Conservation (phyloP, 2,888 invertebrate genomes). For the Meghimatium bilineatum region DNA sequence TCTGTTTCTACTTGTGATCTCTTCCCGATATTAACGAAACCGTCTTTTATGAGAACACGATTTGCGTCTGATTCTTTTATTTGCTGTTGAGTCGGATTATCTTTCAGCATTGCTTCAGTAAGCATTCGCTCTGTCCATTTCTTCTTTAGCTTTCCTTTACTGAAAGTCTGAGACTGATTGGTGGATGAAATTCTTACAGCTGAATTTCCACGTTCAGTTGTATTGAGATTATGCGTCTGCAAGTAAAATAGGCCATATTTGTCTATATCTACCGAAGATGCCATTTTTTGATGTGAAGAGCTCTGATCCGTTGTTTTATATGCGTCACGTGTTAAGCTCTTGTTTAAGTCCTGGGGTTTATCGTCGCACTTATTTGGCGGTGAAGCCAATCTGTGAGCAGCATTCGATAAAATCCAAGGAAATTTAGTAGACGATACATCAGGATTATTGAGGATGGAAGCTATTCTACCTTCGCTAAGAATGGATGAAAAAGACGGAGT, state of each 20-base stretch:
- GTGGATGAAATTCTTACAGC: neutral
- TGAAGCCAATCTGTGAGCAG: neutral
- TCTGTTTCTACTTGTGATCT: neutral
- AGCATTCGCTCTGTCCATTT: slow-evolving; percentile 46
- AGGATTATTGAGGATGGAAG: slow-evolving; percentile 13
- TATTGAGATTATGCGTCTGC: neutral
- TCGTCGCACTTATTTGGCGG: neutral
- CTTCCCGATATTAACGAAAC: neutral
- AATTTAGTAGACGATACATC: neutral
- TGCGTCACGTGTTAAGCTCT: neutral
- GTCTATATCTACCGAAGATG: neutral
- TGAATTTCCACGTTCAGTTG: neutral
- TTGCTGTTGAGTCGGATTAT: slow-evolving; percentile 5
- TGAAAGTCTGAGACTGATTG: neutral
- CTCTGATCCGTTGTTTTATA: neutral
- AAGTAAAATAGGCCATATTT: neutral
- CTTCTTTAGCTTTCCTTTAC: slow-evolving; percentile 44
- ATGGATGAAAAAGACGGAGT: neutral
- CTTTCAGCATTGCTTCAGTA: slow-evolving; percentile 27
- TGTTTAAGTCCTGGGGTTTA: neutral
- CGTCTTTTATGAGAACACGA: too few species aligned
- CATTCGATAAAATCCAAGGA: neutral
- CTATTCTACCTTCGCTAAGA: slow-evolving; percentile 27
- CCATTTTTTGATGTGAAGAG: neutral
- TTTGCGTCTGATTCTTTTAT: neutral